Percentiles rank a stretch among this genome's conserved stretches.
phyloP scores from a whole-genome alignment of 2,888 invertebrate species.

The Eristalinus aeneus region DNA sequence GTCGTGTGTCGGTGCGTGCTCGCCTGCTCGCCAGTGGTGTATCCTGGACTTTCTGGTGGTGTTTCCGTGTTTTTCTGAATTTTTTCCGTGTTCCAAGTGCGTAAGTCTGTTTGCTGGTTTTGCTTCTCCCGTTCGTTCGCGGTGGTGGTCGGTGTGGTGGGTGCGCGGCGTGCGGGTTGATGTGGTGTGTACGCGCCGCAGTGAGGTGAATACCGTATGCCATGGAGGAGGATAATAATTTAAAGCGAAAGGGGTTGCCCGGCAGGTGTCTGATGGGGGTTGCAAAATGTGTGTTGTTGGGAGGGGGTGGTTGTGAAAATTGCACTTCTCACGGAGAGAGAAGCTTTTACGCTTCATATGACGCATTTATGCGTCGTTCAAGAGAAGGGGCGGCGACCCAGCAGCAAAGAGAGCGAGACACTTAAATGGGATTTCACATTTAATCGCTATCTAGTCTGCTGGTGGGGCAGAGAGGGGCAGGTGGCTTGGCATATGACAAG shows the following conservation, averaged over 20 bases:
- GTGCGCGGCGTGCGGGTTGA: slow-evolving; percentile 12
- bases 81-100: slow-evolving; percentile 27
- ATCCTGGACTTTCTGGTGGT: not conserved
- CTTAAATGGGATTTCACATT: slow-evolving; percentile 40
- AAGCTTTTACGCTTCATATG: slow-evolving; percentile 41
- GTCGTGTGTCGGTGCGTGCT: not conserved
- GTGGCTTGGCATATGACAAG: slow-evolving; percentile 41
- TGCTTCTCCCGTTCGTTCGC: not conserved
- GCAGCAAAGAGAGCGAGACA: slow-evolving; percentile 13
- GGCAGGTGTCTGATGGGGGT: not conserved
- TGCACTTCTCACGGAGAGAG: not conserved
- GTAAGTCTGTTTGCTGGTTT: slow-evolving; percentile 1
- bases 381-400: not conserved
- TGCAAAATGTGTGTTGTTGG: slow-evolving; percentile 13
- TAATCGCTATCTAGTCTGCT: slow-evolving; percentile 21
- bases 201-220: slow-evolving; percentile 42
- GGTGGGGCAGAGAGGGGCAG: not conserved
- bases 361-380: slow-evolving; percentile 32
- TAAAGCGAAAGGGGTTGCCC: slow-evolving; percentile 4
- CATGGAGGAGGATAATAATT: slow-evolving; percentile 35
- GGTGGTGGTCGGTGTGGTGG: not conserved
- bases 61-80: slow-evolving; percentile 3
- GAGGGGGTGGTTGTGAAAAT: slow-evolving; percentile 48
- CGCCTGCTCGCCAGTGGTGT: not conserved
- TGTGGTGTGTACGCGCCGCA: slow-evolving; percentile 1